phyloP scores from a whole-genome alignment of 2,797 vertebrate genomes.

The Parambassis ranga region DNA sequence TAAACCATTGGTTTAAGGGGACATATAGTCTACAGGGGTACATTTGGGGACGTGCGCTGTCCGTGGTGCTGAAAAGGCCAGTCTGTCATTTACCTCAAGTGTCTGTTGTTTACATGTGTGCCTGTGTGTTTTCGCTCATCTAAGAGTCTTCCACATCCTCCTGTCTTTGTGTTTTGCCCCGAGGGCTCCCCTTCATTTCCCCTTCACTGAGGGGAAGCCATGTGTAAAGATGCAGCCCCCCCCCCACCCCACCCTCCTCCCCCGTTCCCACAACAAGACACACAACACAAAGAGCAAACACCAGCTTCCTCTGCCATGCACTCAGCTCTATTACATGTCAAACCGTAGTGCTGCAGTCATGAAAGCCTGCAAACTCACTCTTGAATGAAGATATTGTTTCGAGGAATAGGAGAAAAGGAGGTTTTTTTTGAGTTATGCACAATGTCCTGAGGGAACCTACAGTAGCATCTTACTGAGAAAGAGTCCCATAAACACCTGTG shows the following conservation, averaged over 20 bases:
- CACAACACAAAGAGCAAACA: constrained; percentile 54
- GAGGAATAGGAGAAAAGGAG: constrained; percentile 35
- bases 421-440: constrained; percentile 14
- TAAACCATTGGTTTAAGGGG: too few relatives aligned
- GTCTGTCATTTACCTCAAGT: constrained; percentile 6
- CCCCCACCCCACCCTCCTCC: constrained; percentile 40
- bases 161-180: constrained; percentile 66
- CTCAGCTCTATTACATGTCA: constrained; percentile 50
- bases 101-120: constrained; percentile 25
- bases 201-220: constrained; percentile 66
- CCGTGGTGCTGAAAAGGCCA: constrained; percentile 38
- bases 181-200: constrained; percentile 64
- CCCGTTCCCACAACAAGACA: constrained; percentile 48
- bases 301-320: constrained; percentile 19
- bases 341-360: constrained; percentile 24
- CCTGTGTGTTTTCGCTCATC: constrained; percentile 45
- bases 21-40: not conserved
- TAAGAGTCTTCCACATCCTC: constrained; percentile 47
- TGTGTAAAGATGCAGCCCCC: constrained; percentile 59
- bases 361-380: constrained; percentile 33
- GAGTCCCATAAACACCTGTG: constrained; percentile 16
- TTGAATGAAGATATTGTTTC: constrained; percentile 46
- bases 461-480: not conserved
- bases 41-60: not conserved
- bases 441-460: constrained; percentile 27